These are phyloP conservation scores for Anniella stebbinsi DNA, from an alignment of 2,797 vertebrate genomes.

Conservation along the genomic window DNA sequence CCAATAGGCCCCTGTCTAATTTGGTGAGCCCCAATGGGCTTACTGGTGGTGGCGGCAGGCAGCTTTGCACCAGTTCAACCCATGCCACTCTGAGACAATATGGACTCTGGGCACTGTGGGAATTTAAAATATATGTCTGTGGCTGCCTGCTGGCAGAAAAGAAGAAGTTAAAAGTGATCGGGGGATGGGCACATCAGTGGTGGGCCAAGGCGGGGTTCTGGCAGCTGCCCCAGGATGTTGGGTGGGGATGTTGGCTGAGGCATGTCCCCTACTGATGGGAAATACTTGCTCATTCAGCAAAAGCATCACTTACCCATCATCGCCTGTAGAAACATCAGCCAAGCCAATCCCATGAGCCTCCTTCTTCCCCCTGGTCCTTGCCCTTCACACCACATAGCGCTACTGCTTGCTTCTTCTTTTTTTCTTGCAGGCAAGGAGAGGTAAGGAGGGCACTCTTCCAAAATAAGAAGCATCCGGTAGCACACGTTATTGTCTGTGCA, in stretches of 20 bases:
- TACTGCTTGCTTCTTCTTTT: not conserved
- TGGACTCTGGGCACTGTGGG: not conserved
- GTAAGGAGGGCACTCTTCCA: not conserved
- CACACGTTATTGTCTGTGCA: not conserved
- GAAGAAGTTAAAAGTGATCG: too few relatives aligned
- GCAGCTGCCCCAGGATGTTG: not conserved
- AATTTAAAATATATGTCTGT: not conserved
- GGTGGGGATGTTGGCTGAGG: too few relatives aligned
- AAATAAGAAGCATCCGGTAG: not conserved
- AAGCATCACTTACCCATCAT: constrained; percentile 24
- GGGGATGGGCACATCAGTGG: not conserved
- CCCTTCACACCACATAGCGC: constrained; percentile 1
- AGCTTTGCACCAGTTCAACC: not conserved
- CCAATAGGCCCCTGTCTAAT: not conserved
- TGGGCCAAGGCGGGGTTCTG: not conserved
- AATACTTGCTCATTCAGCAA: not conserved
- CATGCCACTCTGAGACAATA: not conserved
- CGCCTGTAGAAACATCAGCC: constrained; percentile 10
- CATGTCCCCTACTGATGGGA: not conserved
- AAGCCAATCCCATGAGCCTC: not conserved
- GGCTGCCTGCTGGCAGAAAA: too few relatives aligned
- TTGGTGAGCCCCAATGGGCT: not conserved
- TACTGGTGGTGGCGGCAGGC: not conserved
- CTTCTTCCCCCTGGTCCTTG: not conserved
- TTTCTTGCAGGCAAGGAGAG: not conserved